Evolutionary conservation across 2,888 invertebrate genomes (phyloP).

Genomic region (Diabrotica balteata): DNA sequence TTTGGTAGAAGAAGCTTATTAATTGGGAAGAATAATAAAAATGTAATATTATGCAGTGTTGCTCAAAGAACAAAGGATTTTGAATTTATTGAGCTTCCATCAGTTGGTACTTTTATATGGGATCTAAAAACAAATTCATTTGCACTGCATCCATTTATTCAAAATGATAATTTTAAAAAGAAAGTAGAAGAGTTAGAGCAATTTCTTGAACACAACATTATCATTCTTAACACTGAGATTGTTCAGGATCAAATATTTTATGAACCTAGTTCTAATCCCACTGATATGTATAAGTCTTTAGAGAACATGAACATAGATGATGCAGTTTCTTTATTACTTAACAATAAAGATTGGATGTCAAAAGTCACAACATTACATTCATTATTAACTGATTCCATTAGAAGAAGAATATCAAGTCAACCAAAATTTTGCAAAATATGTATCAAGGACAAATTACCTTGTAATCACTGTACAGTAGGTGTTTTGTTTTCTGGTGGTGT

Average conservation of each 20-base stretch:
- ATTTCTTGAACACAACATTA: slow-evolving; percentile 52
- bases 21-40: slow-evolving; percentile 61
- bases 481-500: slow-evolving; percentile 96
- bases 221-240: slow-evolving; percentile 4
- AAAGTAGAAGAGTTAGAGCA: slow-evolving; percentile 54
- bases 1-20: slow-evolving; percentile 88
- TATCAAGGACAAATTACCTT: slow-evolving; percentile 53
- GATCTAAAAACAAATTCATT: slow-evolving; percentile 58
- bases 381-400: slow-evolving; percentile 67
- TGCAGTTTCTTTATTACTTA: slow-evolving; percentile 55
- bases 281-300: slow-evolving; percentile 42
- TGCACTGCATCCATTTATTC: slow-evolving; percentile 60
- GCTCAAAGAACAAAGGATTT: slow-evolving; percentile 65
- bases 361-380: slow-evolving; percentile 62
- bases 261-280: slow-evolving; percentile 39
- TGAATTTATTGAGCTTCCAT: slow-evolving; percentile 67
- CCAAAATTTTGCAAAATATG: slow-evolving; percentile 71
- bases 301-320: slow-evolving; percentile 49
- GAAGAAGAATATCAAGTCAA: slow-evolving; percentile 67
- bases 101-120: slow-evolving; percentile 67
- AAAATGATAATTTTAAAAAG: slow-evolving; percentile 52
- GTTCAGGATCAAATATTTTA: slow-evolving; percentile 33
- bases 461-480: slow-evolving; percentile 57
- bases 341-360: slow-evolving; percentile 47
- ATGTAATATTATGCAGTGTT: slow-evolving; percentile 64